Base-by-base conservation (phyloP, 2,113 vertebrate species). In the Hiodon tergisus region DNA sequence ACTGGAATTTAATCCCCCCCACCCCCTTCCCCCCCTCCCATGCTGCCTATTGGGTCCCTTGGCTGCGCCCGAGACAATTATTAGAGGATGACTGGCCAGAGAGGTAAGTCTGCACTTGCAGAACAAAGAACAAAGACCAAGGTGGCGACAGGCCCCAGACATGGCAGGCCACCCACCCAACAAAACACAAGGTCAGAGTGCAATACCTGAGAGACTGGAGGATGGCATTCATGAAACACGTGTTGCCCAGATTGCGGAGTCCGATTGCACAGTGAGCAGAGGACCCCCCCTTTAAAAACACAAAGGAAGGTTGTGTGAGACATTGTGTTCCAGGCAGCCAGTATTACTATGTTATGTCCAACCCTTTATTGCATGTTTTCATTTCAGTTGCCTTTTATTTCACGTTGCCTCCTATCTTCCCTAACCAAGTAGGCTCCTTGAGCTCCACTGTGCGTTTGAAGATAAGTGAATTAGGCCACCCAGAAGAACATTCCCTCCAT, bases 221-320 rank as follows among this genome's bases (percentile, higher is more conserved):
- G 77, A 99, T 98, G 46, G 97, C 96, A 0, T 99, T 99, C 97
- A 99, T 99, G 83, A 99, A 99, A 86, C 97, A 99, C 0, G 97
- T 99, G 83, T 99, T 98, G 61, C 97, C 97, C 78, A 98, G 81
- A 83, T 99, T 99, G 69, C 95, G 90, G 48, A 98, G 92, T 74
- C 97, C 97, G 10, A 96, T 99, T 61, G 97, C 96, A 81, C 92
- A 93, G 31, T 94, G 86, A 79, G 92, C 90, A 54, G 86, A 75
- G 76, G 88, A 81, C 48, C 89, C 94, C 67, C 94, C 94, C 97
- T 99, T 75, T 46, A 76, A 89, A 69, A 7, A 67, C 14, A 60
- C 11, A 63, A 50, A 10, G 0, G 10, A 63, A 67, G 16, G 13
- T 72, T 4, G 31, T 31, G 31, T 31, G 31, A 31, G 31, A 31